Conservation (phyloP, 53 echinoderm and acorn worm species). For the Echinometra lucunter region DNA sequence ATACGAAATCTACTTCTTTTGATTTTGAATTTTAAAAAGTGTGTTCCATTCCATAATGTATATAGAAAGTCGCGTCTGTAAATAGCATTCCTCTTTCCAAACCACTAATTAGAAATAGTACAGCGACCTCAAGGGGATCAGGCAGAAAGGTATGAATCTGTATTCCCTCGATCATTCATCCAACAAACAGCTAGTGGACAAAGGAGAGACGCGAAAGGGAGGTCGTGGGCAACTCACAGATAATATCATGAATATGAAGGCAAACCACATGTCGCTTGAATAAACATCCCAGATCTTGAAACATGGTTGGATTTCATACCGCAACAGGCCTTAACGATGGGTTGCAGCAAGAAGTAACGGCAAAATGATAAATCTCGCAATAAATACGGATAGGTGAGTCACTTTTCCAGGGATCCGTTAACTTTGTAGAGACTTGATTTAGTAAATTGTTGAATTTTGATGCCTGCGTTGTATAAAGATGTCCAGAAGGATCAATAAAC, state of each 20-base stretch:
- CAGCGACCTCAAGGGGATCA: not conserved
- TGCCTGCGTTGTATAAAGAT: too few species aligned
- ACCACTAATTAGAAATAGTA: not conserved
- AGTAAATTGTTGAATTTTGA: too few species aligned
- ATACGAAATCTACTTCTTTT: not conserved
- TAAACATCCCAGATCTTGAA: not conserved
- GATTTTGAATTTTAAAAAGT: not conserved
- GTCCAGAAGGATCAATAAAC: too few species aligned
- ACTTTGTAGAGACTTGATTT: too few species aligned
- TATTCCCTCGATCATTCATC: slow-evolving; percentile 19
- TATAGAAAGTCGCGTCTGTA: not conserved
- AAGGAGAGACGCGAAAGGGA: not conserved
- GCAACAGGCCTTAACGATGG: not conserved
- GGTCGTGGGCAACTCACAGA: not conserved
- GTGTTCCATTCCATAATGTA: not conserved
- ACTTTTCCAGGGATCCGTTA: too few species aligned
- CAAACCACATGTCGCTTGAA: not conserved
- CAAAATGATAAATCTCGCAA: not conserved
- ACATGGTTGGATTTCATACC: not conserved
- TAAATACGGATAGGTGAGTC: too few species aligned
- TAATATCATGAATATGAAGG: not conserved
- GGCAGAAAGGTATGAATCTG: not conserved
- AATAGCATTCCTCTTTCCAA: not conserved
- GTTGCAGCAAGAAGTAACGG: not conserved
- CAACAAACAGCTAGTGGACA: not conserved